Base-by-base conservation (phyloP, 2,888 invertebrate species). In the Ichneumoninae sp. region DNA sequence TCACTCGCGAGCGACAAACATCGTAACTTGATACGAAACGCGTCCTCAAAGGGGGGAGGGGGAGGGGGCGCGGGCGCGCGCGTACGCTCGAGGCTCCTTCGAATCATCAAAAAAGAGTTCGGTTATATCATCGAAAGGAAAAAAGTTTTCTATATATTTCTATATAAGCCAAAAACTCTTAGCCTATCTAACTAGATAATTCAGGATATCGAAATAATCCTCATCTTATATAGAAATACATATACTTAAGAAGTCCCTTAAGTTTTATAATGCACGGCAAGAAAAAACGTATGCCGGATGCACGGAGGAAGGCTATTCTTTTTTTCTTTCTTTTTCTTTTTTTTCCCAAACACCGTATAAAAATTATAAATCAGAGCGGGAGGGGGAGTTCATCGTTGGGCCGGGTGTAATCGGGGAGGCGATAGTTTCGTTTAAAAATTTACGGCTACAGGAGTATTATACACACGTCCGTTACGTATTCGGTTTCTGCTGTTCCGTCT, bases 301-400 rank as follows among this genome's bases (percentile, higher is more conserved):
- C 84, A 83, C 88, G 75, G 78, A 87, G 87, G 87, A 90, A 90
- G 89, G 88, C 87, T 87, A 87, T 70, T 57, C 30, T n/a, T 75
- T 66, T 68, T 68, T 68, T 68, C 81, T 74, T 54, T 19, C 50
- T 26, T 63, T 54, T 10, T 44, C 13, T 71, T 71, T 74, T 68
- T 68, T 52, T 86, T 85, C 85, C 83, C 85, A 87, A 89, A 89
- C 87, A 89, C 87, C 88, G 87, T 91, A 92, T 89, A 91, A 92
- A 91, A 92, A 91, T 92, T 89, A 92, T 91, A 91, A 91, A 92
- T 91, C 90, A 88, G 83, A 89, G 89, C 88, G 87, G 50, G 33
- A 88, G 87, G 50, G 50, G 26, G 26, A 26, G 10, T 1, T 54
- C 69, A 60, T 60, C 40, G 44, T 10, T 10, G 52, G 22, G 57